Conservation (phyloP, 2,797 vertebrate species). For the Acipenser oxyrinchus region DNA sequence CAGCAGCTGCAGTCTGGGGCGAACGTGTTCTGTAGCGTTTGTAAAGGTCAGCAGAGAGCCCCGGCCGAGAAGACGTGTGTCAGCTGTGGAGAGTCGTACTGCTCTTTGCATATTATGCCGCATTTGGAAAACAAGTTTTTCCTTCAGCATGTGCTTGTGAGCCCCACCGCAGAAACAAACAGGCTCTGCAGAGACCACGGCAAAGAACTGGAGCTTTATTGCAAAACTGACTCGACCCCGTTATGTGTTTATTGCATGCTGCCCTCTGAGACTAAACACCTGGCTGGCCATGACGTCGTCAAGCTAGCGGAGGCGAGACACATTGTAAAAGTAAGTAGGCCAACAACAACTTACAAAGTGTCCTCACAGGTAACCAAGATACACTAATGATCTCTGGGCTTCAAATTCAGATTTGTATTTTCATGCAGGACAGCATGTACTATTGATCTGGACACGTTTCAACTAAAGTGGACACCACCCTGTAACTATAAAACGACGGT, state of each 20-base stretch:
- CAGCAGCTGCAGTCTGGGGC: no score
- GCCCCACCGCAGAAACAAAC: conserved; percentile 8
- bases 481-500: no score
- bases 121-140: conserved; percentile 18
- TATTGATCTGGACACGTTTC: no score
- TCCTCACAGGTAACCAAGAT: no score
- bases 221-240: conserved; percentile 16
- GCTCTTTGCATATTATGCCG: conserved; percentile 21
- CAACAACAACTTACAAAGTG: no score
- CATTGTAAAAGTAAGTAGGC: conserved; percentile 11
- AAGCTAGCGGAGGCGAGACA: conserved; percentile 17
- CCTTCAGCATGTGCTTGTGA: conserved; percentile 18
- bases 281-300: conserved; percentile 17
- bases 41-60: conserved; percentile 18
- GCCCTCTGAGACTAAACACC: conserved; percentile 13
- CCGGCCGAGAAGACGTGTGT: conserved; percentile 22
- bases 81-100: conserved; percentile 21
- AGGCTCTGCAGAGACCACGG: conserved; percentile 23
- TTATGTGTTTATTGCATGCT: conserved; percentile 28
- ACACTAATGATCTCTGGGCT: no score
- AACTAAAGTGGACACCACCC: no score
- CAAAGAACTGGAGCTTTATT: conserved; percentile 22
- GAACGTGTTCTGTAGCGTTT: conserved; percentile 11
- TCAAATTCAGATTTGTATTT: no score
- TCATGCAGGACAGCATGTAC: no score